Evolutionary conservation across 1,140 invertebrate genomes (phyloP).

Genomic region (Pachypeltis micranthus): DNA sequence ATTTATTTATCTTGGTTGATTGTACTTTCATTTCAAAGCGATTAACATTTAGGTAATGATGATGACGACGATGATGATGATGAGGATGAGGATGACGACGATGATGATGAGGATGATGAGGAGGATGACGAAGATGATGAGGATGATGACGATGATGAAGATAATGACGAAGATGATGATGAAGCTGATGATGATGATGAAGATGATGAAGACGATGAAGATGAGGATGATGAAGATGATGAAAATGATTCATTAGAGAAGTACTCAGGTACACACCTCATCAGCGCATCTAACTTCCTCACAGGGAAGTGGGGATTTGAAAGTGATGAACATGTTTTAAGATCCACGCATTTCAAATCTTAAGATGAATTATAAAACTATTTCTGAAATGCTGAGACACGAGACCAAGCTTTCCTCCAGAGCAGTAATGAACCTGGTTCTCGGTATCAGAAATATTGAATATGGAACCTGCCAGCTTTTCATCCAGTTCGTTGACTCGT

Average conservation of each 20-base stretch:
- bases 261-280: slow-evolving; percentile 14
- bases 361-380: no score
- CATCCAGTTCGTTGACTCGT: no score
- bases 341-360: no score
- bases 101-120: slow-evolving; percentile 34
- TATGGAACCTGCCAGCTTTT: no score
- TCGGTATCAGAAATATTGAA: no score
- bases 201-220: slow-evolving; percentile 38
- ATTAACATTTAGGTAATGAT: slow-evolving; percentile 32
- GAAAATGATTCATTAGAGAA: slow-evolving; percentile 28
- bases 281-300: no score
- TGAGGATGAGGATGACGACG: slow-evolving; percentile 35
- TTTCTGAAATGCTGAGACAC: no score
- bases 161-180: slow-evolving; percentile 38
- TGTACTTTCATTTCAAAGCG: slow-evolving; percentile 32
- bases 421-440: no score
- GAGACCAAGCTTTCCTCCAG: no score
- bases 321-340: no score
- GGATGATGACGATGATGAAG: slow-evolving; percentile 35
- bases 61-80: slow-evolving; percentile 41
- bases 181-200: slow-evolving; percentile 39
- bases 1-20: no score
- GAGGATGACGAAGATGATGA: slow-evolving; percentile 33
- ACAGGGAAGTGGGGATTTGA: no score
- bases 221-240: slow-evolving; percentile 37